phyloP scores from a whole-genome alignment of 1,140 invertebrate genomes.

The Cepaea nemoralis region DNA sequence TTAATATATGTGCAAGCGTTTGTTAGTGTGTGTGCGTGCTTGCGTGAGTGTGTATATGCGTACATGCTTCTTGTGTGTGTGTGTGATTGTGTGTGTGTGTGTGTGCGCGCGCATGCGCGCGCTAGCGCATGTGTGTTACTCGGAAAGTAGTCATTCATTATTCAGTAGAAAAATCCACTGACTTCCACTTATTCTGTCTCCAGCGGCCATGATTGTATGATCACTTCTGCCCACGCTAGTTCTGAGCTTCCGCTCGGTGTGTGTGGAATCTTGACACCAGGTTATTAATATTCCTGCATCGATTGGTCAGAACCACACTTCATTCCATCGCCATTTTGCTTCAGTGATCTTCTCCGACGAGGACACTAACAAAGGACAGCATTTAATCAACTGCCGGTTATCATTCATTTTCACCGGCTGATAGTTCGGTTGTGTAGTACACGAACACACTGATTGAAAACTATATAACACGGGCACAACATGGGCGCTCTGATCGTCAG shows the following conservation, averaged over 20 bases:
- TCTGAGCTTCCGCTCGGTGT: not conserved
- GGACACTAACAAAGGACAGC: not conserved
- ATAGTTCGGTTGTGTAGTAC: no score
- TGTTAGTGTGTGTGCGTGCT: no score
- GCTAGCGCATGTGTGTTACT: no score
- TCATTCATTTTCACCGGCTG: slow-evolving; percentile 3
- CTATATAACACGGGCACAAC: no score
- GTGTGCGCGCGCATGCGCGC: no score
- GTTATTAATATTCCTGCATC: slow-evolving; percentile 17
- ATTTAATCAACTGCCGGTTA: slow-evolving; percentile 21
- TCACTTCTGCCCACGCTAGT: not conserved
- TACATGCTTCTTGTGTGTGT: no score
- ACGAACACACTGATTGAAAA: no score
- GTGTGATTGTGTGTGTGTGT: no score
- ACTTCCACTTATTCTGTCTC: not conserved
- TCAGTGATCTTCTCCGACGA: not conserved
- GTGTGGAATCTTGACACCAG: not conserved
- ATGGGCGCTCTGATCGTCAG: no score
- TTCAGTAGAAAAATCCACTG: not conserved
- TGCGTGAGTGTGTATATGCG: no score
- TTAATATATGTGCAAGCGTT: no score
- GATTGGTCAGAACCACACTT: slow-evolving; percentile 1
- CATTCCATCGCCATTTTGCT: slow-evolving; percentile 17
- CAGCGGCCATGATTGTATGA: not conserved
- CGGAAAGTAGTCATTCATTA: not conserved